These are phyloP conservation scores for Eupithecia tripunctaria DNA, from an alignment of 2,888 invertebrate species.

Conservation along the genomic window DNA sequence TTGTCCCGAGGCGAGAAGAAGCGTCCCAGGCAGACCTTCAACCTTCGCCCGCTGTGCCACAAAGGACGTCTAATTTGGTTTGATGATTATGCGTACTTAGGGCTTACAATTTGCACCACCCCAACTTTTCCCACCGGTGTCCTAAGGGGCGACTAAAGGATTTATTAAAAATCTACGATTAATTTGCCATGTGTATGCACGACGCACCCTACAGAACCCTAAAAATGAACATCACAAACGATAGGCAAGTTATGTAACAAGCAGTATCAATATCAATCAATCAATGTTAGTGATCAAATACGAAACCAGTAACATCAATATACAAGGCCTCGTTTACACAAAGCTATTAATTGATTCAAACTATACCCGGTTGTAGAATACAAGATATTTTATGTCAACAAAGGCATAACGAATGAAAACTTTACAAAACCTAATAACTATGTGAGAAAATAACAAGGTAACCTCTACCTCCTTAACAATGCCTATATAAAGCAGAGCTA, in stretches of 20 bases:
- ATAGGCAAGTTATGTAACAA: not conserved
- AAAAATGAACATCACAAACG: not conserved
- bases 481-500: too few relatives aligned
- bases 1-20: too few relatives aligned
- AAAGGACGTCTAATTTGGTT: too few relatives aligned
- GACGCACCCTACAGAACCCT: not conserved
- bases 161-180: too few relatives aligned
- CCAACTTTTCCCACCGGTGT: too few relatives aligned
- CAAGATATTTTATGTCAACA: not conserved
- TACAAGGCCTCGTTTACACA: not conserved
- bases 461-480: too few relatives aligned
- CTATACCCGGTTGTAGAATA: not conserved
- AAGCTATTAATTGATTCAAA: not conserved
- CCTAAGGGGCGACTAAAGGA: too few relatives aligned
- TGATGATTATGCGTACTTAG: too few relatives aligned
- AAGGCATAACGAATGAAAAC: not conserved
- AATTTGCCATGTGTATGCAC: too few relatives aligned
- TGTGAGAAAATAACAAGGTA: not conserved
- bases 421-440: not conserved
- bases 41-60: too few relatives aligned
- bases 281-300: constrained; percentile 4
- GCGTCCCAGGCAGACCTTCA: too few relatives aligned
- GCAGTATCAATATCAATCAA: not conserved
- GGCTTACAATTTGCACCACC: too few relatives aligned
- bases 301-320: not conserved